Percentiles rank a stretch among this genome's conserved stretches.
Conservation (phyloP, 2,113 vertebrate species). For the Laticauda laticaudata region DNA sequence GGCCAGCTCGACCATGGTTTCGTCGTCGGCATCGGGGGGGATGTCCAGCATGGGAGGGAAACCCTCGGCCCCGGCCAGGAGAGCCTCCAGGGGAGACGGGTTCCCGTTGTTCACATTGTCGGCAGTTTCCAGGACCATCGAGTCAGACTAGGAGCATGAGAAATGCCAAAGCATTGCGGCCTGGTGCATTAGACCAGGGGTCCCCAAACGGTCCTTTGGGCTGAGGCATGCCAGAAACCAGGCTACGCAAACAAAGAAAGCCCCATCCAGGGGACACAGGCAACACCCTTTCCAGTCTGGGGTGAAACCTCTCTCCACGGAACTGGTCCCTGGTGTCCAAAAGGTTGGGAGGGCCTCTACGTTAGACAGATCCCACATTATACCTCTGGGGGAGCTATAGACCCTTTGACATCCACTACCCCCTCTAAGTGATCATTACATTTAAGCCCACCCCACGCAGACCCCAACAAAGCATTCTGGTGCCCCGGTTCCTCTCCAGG, state of each 20-base stretch:
- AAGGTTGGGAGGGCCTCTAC: neutral
- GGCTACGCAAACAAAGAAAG: neutral
- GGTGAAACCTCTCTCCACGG: neutral
- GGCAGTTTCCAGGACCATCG: constrained; percentile 96
- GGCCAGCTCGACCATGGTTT: constrained; percentile 98
- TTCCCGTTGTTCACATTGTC: constrained; percentile 97
- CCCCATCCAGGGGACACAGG: neutral
- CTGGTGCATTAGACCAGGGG: neutral
- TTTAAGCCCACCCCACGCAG: neutral
- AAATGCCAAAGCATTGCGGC: neutral
- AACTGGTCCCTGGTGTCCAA: neutral
- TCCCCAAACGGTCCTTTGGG: neutral
- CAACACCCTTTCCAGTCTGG: neutral
- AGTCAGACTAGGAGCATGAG: constrained; percentile 81
- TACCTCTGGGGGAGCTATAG: neutral
- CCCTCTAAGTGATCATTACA: neutral
- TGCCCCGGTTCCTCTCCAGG: neutral
- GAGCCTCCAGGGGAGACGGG: constrained; percentile 93
- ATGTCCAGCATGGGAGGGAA: constrained; percentile 99
- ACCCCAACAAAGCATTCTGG: neutral
- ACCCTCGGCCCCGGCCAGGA: constrained; percentile 94
- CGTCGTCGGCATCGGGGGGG: constrained; percentile 96
- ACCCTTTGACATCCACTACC: neutral
- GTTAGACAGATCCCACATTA: neutral
- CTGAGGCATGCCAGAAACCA: neutral